phyloP scores from a whole-genome alignment of 2,888 invertebrate genomes.

The Lasiommata megera region DNA sequence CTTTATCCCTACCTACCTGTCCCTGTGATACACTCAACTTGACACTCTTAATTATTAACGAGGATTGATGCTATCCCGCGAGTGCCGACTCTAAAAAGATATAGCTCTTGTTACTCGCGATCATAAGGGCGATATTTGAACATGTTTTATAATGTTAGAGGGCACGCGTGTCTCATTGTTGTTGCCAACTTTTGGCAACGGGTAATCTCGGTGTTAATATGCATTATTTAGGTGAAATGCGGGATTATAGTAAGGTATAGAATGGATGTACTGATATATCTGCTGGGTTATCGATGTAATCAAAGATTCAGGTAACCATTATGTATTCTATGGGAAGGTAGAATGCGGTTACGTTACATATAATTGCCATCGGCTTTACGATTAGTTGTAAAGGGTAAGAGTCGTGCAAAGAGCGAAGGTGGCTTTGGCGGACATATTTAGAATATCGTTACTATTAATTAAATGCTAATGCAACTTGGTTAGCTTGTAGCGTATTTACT shows the following conservation, averaged over 20 bases:
- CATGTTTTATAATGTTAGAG: not conserved
- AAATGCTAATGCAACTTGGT: too few species aligned
- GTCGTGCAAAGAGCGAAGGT: too few species aligned
- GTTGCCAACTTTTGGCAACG: conserved; percentile 33
- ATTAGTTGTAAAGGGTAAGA: too few species aligned
- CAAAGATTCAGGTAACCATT: not conserved
- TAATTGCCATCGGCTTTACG: too few species aligned
- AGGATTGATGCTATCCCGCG: conserved; percentile 61
- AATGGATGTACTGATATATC: not conserved
- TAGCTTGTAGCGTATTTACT: too few species aligned
- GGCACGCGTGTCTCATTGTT: conserved; percentile 34
- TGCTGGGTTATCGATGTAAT: not conserved
- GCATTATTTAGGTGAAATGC: conserved; percentile 26
- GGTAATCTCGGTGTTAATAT: conserved; percentile 33
- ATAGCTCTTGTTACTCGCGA: not conserved
- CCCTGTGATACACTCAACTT: conserved; percentile 37
- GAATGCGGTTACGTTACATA: not conserved
- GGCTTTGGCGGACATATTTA: too few species aligned
- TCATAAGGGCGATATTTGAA: conserved; percentile 9
- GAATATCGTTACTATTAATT: too few species aligned
- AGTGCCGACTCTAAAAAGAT: conserved; percentile 27
- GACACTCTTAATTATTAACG: conserved; percentile 62
- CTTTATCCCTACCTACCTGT: conserved; percentile 32
- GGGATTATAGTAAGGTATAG: not conserved
- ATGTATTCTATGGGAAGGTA: not conserved